Conservation (phyloP, 2,113 vertebrate species). For the Engraulis encrasicolus region DNA sequence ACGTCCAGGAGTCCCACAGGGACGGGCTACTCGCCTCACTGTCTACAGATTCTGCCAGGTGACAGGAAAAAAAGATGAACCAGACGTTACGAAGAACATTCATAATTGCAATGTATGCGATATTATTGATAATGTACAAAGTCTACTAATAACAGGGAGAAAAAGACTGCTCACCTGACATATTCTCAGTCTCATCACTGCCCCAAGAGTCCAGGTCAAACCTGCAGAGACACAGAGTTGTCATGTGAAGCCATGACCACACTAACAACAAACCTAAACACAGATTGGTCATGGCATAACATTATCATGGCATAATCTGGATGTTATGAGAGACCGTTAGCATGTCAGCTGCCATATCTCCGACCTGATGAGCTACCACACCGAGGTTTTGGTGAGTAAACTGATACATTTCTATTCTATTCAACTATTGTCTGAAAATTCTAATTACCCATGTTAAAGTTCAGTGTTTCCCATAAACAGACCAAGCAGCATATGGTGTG, state of each 20-base stretch:
- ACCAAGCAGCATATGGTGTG: no score
- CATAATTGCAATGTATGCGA: background rate
- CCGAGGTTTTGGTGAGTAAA: no score
- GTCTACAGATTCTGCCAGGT: background rate
- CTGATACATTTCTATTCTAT: no score
- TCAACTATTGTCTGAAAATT: no score
- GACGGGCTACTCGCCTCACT: conserved; percentile 28
- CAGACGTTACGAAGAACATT: background rate
- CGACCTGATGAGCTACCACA: no score
- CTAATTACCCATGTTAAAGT: no score
- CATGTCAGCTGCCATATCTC: no score
- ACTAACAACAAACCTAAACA: no score
- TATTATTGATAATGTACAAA: background rate
- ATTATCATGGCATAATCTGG: no score
- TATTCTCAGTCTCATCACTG: conserved; percentile 74
- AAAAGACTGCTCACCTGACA: conserved; percentile 59
- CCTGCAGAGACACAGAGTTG: conserved; percentile 55
- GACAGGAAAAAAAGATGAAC: background rate
- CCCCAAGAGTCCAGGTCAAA: conserved; percentile 76
- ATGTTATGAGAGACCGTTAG: no score
- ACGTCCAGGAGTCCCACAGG: conserved; percentile 68
- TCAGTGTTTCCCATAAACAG: no score
- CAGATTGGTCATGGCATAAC: no score
- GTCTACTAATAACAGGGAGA: background rate
- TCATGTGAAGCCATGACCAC: background rate